Percentiles rank a stretch among this genome's conserved stretches.
Evolutionary conservation across 2,113 vertebrate genomes (phyloP).

Genomic region (Carettochelys insculpta): DNA sequence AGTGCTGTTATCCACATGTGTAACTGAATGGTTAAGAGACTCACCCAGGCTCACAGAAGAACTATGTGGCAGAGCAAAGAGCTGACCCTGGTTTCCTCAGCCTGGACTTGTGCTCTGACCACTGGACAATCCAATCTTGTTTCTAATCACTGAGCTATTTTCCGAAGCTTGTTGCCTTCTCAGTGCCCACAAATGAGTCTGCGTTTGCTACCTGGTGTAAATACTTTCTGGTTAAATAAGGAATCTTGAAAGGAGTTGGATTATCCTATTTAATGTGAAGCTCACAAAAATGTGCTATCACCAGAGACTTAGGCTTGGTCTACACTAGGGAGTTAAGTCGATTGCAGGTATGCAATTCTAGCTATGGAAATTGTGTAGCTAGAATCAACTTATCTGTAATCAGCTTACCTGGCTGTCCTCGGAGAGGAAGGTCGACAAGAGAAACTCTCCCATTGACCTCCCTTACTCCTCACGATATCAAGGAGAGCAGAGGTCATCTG

Average conservation of each 20-base stretch:
- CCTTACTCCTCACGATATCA: too few species aligned
- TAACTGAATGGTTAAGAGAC: not conserved
- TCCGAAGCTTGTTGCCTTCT: not conserved
- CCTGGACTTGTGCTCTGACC: not conserved
- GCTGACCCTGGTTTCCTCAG: not conserved
- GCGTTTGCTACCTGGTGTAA: not conserved
- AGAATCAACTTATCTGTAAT: too few species aligned
- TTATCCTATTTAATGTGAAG: not conserved
- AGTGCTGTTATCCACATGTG: not conserved
- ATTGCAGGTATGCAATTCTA: too few species aligned
- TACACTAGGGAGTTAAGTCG: too few species aligned
- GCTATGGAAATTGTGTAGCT: too few species aligned
- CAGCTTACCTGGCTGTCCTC: too few species aligned
- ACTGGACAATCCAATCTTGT: not conserved
- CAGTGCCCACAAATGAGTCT: not conserved
- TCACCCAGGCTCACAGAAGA: not conserved
- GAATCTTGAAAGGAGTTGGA: not conserved
- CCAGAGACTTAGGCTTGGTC: constrained; percentile 10
- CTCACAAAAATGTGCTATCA: not conserved
- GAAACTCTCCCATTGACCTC: too few species aligned
- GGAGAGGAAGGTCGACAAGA: too few species aligned
- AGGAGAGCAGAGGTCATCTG: too few species aligned
- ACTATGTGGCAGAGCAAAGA: not conserved
- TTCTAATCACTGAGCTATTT: not conserved
- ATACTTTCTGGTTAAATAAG: constrained; percentile 26